Base-by-base conservation (phyloP, 2,888 invertebrate species). In the Axea sp. region DNA sequence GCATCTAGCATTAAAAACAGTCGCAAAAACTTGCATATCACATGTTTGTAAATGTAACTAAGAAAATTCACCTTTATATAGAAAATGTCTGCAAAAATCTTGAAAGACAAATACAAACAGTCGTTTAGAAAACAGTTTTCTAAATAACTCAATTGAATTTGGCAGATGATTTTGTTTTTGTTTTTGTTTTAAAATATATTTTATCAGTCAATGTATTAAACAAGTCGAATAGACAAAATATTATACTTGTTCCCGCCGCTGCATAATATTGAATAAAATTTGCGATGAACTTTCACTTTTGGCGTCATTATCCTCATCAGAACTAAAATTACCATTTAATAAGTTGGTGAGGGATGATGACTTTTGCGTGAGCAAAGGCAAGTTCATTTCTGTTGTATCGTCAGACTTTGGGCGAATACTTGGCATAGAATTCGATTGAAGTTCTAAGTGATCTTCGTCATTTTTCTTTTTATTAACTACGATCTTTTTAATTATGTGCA, bases 401-500 rank as follows among this genome's bases (percentile, higher is more conserved):
- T 84, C 82, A 7, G 77, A 74, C 57, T 83, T 86, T 6, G 79
- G 76, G 35, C 76, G 81, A 43, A 65, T 80, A 8, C 73, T 78
- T 6, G 78, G 37, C 30, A 76, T 28, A 24, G 83, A 82, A 76
- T 83, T 85, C 26, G 82, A 78, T 68, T 84, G 82, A n/a, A 87
- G 64, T 59, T 87, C 86, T 14, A 86, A 55, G 14, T 41, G 41
- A 55, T 83, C 81, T 24, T 84, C 84, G 45, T 62, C 53, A 39
- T 75, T 77, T 30, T 81, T 80, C 31, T 80, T 83, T 24, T 79
- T 83, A 53, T 75, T 84, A 2, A 76, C 60, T 60, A 86, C 53
- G 69, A 89, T 81, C 88, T 95, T 96, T 85, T 95, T 93, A 55
- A 93, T 87, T 22, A 97, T 93, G 87, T 98, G 98, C 45, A 93